Evolutionary conservation across 2,797 vertebrate species (phyloP), one percentile per base, ranked within the genome.

Genomic region (Gymnocypris eckloni): DNA sequence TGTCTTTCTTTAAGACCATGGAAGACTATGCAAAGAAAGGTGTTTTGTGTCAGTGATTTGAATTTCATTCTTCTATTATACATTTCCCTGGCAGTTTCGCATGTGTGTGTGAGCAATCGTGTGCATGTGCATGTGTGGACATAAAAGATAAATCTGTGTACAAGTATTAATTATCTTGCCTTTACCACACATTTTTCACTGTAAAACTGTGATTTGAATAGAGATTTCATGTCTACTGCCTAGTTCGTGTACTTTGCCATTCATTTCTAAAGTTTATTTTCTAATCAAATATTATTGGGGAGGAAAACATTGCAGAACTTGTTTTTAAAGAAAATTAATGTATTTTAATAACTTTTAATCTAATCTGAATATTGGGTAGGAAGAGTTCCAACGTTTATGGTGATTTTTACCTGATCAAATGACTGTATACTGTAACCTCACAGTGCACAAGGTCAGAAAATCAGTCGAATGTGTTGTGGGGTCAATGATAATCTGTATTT

Each of bases 31-130:
- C 66, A 78, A 41, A 78, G 73, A 15, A 78, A 71, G 41, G 52
- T 79, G 52, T 61, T 85, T 79, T 79, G 64, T 79, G 66, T 71
- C 12, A 79, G 75, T 43, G 75, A 77, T 84, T 79, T 84, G 75
- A 71, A 79, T 71, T 79, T 69, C 37, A 84, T 79, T 59, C 16
- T 84, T 79, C 25, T 71, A 22, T 56, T 79, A 33, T 59, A 56
- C 48, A 78, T 39, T 70, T 56, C 20, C 11, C 37, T 43, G 10
- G 7, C 75, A 70, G 75, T 45, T 77, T 28, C 52, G 45, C 12
- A 16, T 81, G 12, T 56, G 66, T 81, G 66, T 61, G 41, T 48
- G n/a, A 33, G 78, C 2, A 7, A 82, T 22, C 11, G 15, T 48
- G 41, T 61, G 4, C 59, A 61, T 61, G 59, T 50, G 66, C 7